Percentiles rank a stretch among this genome's conserved stretches.
These are phyloP conservation scores for Philypnodon macrostomus DNA, from an alignment of 2,797 vertebrate genomes.

Conservation along the genomic window DNA sequence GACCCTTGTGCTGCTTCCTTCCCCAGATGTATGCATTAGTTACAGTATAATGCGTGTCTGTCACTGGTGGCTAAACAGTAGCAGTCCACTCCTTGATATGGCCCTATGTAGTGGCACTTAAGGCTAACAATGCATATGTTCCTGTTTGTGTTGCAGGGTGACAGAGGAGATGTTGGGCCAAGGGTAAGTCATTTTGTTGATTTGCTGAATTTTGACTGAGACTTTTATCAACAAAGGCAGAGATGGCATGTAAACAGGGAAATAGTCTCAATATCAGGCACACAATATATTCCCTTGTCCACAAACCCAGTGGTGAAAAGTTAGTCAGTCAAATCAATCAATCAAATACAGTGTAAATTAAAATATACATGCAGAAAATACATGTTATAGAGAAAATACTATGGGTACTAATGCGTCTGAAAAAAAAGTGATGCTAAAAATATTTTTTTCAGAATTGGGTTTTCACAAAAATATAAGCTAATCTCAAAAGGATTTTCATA, in stretches of 20 bases:
- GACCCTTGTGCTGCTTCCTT: slow-evolving; percentile 47
- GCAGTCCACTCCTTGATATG: slow-evolving; percentile 5
- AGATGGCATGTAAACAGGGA: neutral
- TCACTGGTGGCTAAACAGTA: slow-evolving; percentile 24
- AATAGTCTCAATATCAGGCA: too few species aligned
- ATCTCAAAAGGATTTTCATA: too few species aligned
- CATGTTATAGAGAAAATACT: too few species aligned
- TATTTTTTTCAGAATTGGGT: too few species aligned
- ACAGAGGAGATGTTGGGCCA: slow-evolving; percentile 88
- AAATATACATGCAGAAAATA: too few species aligned
- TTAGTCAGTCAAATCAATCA: too few species aligned
- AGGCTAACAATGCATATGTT: slow-evolving; percentile 55
- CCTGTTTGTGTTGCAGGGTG: slow-evolving; percentile 79
- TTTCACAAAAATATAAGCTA: too few species aligned
- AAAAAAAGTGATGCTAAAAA: too few species aligned
- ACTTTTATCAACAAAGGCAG: neutral
- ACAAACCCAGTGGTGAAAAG: too few species aligned
- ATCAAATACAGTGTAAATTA: too few species aligned
- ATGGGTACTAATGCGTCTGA: too few species aligned
- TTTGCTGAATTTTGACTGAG: neutral
- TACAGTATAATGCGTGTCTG: slow-evolving; percentile 34
- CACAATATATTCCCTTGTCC: too few species aligned
- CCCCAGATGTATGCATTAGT: slow-evolving; percentile 17
- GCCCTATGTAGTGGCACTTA: slow-evolving; percentile 31
- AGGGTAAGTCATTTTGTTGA: slow-evolving; percentile 78